phyloP scores from a whole-genome alignment of 2,797 vertebrate genomes.

The Bradypodion pumilum region DNA sequence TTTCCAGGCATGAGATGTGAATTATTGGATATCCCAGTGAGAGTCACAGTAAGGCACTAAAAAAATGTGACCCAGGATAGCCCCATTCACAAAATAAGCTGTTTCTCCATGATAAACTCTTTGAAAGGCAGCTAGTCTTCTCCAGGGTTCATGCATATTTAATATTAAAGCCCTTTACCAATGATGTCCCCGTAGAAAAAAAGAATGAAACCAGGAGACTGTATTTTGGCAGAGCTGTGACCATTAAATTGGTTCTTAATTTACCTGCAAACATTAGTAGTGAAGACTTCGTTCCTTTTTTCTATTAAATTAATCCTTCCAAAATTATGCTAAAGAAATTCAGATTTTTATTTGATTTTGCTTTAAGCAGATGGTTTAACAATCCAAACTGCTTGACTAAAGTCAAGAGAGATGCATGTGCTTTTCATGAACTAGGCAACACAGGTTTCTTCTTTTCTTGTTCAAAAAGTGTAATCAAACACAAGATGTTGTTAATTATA shows the following conservation, averaged over 20 bases:
- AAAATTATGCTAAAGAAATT: background rate
- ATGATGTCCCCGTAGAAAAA: constrained; percentile 35
- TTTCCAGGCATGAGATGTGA: constrained; percentile 67
- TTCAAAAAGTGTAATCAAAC: background rate
- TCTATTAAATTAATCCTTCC: constrained; percentile 4
- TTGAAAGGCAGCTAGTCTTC: constrained; percentile 52
- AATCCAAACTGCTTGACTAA: background rate
- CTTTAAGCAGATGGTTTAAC: background rate
- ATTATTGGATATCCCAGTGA: constrained; percentile 60
- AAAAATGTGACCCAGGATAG: constrained; percentile 63
- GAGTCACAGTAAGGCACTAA: constrained; percentile 59
- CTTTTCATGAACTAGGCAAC: background rate
- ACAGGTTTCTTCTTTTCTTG: background rate
- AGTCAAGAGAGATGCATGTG: background rate
- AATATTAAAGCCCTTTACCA: constrained; percentile 2
- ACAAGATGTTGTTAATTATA: background rate
- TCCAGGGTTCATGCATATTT: constrained; percentile 43
- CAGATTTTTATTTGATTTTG: background rate
- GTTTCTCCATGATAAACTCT: constrained; percentile 67
- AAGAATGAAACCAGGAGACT: constrained; percentile 40
- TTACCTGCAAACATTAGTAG: background rate
- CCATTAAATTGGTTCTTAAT: constrained; percentile 32
- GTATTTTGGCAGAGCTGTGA: background rate
- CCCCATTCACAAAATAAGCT: constrained; percentile 71
- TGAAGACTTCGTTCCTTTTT: constrained; percentile 7